phyloP scores from a whole-genome alignment of 1,140 invertebrate species.

The Dinoponera quadriceps region DNA sequence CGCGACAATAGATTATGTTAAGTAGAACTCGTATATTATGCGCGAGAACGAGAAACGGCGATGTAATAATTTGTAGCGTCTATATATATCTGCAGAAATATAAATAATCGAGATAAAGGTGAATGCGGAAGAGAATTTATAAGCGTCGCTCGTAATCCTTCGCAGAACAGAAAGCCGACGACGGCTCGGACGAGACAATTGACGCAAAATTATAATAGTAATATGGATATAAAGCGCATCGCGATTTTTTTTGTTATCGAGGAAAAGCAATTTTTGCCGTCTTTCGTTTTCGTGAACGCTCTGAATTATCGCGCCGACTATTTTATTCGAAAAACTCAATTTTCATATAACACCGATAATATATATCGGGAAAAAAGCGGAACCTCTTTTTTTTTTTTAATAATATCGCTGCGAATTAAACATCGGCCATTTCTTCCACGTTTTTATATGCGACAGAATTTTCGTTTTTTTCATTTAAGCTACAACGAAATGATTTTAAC shows the following conservation, averaged over 20 bases:
- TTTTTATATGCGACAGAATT: neutral
- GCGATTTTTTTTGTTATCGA: neutral
- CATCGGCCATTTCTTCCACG: neutral
- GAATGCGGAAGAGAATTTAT: neutral
- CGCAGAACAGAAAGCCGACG: slow-evolving; percentile 1
- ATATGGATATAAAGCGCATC: neutral
- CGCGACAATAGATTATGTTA: slow-evolving; percentile 8
- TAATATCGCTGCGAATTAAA: neutral
- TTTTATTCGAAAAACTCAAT: slow-evolving; percentile 7
- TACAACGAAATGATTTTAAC: neutral
- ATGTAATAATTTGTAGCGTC: slow-evolving; percentile 6
- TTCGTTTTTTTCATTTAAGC: neutral
- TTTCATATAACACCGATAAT: slow-evolving; percentile 2
- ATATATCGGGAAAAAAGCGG: neutral
- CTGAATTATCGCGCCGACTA: neutral
- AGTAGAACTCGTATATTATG: neutral
- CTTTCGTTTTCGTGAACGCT: neutral
- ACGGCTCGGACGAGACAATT: neutral
- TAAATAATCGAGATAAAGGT: neutral
- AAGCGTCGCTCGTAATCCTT: neutral
- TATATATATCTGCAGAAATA: slow-evolving; percentile 17
- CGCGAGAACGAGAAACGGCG: neutral
- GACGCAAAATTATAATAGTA: slow-evolving; percentile 12
- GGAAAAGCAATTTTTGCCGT: neutral
- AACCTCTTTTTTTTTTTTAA: neutral